phyloP scores from a whole-genome alignment of 2,113 vertebrate genomes.

The Dissostichus mawsoni region DNA sequence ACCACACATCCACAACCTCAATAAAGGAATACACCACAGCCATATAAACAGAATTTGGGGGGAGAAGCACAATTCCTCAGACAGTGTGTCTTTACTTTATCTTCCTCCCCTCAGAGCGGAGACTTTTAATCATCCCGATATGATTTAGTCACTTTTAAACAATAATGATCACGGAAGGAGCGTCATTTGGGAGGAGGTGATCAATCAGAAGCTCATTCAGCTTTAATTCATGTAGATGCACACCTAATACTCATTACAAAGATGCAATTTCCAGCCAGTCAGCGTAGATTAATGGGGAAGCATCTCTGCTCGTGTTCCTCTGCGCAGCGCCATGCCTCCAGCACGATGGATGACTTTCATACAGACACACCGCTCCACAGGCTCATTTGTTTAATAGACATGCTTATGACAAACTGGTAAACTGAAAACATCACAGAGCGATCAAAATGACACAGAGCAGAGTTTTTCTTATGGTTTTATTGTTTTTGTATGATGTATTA shows the following conservation, averaged over 20 bases:
- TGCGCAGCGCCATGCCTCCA: constrained; percentile 73
- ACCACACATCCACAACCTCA: constrained; percentile 15
- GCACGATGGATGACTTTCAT: constrained; percentile 84
- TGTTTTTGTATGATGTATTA: constrained; percentile 32
- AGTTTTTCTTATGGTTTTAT: constrained; percentile 55
- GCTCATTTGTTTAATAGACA: constrained; percentile 72
- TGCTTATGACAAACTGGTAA: constrained; percentile 74
- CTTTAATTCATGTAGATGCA: constrained; percentile 91
- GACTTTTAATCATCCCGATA: constrained; percentile 85
- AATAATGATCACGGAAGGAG: constrained; percentile 82
- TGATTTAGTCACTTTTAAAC: constrained; percentile 86
- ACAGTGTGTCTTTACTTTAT: constrained; percentile 68
- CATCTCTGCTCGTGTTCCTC: constrained; percentile 80
- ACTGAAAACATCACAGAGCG: constrained; percentile 49
- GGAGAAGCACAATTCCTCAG: constrained; percentile 44
- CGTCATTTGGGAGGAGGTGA: constrained; percentile 84
- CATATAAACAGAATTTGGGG: constrained; percentile 35
- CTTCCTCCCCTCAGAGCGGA: constrained; percentile 57
- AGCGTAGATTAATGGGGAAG: constrained; percentile 85
- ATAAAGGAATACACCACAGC: constrained; percentile 33
- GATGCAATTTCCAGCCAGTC: constrained; percentile 88
- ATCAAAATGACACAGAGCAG: constrained; percentile 60
- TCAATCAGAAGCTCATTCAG: constrained; percentile 87
- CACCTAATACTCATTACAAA: constrained; percentile 91
- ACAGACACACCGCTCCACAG: constrained; percentile 62